Evolutionary conservation across 1,140 invertebrate species (phyloP), one percentile per base, ranked within the genome.

Genomic region (Heliconius congener): DNA sequence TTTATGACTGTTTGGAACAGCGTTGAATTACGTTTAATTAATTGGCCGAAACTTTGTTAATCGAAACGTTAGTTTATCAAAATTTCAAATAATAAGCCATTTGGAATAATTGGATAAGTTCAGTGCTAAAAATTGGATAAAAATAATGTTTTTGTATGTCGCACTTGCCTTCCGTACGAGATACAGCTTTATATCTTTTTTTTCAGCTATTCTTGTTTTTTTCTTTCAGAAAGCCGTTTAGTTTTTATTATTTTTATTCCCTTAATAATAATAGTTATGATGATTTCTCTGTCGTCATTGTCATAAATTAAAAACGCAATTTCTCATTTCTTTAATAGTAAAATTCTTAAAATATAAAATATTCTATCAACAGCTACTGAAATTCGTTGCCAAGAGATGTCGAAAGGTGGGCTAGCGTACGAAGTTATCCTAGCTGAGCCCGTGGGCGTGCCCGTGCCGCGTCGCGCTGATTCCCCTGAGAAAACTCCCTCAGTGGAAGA

Each of bases 371-470:
- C 83, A 98, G 97, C 97, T 76, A 98, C 97, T 86, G 97, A 98
- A 93, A 98, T 98, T 85, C 95, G 97, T 88, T 98, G 97, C 95
- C 97, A 98, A 92, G 98, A 98, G 95, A 97, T 98, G 93, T 97
- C 96, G 27, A 97, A 98, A 90, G 98, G 98, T 57, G 98, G 98
- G 46, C 92, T 99, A 71, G 97, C 98, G 86, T 99, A 98, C 95
- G 98, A 99, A 94, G 98, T 99, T 85, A 98, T 99, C 86, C 94
- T 99, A 83, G 97, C 98, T 71, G 98, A 98, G 87, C 98, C 98
- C 23, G 95, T 96, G 52, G 92, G 95, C 18, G 93, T 95, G 78
- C 95, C 91, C 8, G 95, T 94, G 70, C 95, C 96, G 8, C 97
- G 97, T 87, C 96, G 96, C 82, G 95, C 96, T 13, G 94, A 96